Percentiles rank a stretch among this genome's conserved stretches.
These are phyloP conservation scores for Leptobrachium ailaonicum DNA, from an alignment of 2,113 vertebrate species.

Conservation along the genomic window DNA sequence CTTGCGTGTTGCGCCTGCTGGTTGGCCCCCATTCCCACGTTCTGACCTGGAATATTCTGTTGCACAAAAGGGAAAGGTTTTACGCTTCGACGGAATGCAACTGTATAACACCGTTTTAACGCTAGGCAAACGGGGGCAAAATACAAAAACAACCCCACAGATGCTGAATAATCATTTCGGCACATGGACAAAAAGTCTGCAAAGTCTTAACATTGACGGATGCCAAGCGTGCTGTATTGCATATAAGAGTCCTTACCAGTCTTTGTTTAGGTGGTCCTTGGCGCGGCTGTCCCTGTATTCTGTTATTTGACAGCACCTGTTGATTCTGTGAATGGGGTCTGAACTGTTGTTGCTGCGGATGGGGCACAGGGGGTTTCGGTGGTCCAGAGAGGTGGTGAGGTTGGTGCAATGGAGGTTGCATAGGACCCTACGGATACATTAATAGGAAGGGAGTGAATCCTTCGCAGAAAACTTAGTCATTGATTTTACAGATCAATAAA, in stretches of 20 bases:
- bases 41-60: constrained; percentile 75
- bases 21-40: constrained; percentile 68
- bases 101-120: no score
- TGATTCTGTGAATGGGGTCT: constrained; percentile 75
- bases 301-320: constrained; percentile 67
- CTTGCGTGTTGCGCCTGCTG: constrained; percentile 75
- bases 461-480: no score
- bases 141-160: background rate
- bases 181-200: no score
- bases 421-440: constrained; percentile 71
- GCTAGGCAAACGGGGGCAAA: no score
- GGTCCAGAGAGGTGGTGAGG: constrained; percentile 70
- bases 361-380: constrained; percentile 76
- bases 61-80: background rate
- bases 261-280: constrained; percentile 77
- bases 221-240: no score
- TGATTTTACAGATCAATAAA: no score
- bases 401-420: constrained; percentile 78
- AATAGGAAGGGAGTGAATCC: background rate
- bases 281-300: constrained; percentile 79
- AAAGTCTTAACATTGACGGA: no score
- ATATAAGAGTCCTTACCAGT: constrained; percentile 74
- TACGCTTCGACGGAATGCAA: no score
- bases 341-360: constrained; percentile 79
- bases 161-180: no score